Percentiles rank a stretch among this genome's conserved stretches.
Conservation (phyloP, 2,797 vertebrate species). For the Bryconaethiops microstoma region DNA sequence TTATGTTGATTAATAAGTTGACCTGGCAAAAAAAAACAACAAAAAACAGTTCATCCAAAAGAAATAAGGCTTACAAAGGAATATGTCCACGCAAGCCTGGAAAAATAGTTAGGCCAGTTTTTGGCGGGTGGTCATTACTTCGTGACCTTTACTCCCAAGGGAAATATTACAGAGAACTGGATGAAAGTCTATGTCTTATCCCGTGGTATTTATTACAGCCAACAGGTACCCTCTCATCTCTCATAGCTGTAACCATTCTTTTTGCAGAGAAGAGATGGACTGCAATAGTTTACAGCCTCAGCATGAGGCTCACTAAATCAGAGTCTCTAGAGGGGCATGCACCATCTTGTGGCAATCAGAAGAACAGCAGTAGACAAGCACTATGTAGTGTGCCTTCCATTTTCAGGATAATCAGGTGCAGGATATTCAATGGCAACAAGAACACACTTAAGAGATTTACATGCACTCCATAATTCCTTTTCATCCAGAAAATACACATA, state of each 20-base stretch:
- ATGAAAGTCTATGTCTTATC: slow-evolving; percentile 15
- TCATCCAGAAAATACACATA: no score
- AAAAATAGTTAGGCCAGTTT: not conserved
- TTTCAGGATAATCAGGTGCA: not conserved
- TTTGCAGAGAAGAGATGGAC: slow-evolving; percentile 48
- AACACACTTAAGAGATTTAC: not conserved
- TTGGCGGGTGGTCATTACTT: not conserved
- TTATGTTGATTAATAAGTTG: not conserved
- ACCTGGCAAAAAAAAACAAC: not conserved
- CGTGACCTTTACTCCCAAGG: slow-evolving; percentile 3
- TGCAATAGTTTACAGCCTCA: slow-evolving; percentile 59
- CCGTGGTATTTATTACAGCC: slow-evolving; percentile 42
- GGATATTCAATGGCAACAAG: not conserved
- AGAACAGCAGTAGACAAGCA: slow-evolving; percentile 56
- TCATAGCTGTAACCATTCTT: slow-evolving; percentile 54
- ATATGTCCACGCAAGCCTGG: not conserved
- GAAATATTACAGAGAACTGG: slow-evolving; percentile 26
- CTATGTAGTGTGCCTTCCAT: not conserved
- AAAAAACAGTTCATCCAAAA: no score
- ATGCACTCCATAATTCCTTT: not conserved
- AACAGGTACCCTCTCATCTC: slow-evolving; percentile 63
- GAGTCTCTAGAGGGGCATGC: slow-evolving; percentile 69
- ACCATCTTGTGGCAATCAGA: slow-evolving; percentile 70
- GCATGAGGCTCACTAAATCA: slow-evolving; percentile 49
- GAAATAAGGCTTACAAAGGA: not conserved